Evolutionary conservation across 2,888 invertebrate genomes (phyloP), one percentile per base, ranked within the genome.

Genomic region (Synergus umbraculus): DNA sequence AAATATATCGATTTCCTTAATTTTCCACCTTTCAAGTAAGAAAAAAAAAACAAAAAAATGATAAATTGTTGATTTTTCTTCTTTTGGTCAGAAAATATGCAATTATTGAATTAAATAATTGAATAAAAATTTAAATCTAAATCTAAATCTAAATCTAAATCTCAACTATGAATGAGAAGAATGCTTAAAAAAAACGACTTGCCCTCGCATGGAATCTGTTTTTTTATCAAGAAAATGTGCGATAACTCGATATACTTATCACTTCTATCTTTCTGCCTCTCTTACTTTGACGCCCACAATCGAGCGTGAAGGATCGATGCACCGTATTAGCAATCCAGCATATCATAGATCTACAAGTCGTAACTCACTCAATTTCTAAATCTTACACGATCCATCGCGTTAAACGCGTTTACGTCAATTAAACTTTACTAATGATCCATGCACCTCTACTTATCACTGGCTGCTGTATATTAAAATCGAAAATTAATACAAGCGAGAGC

Each of bases 301-400:
- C n/a, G 12, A 29, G 8, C 15, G 29, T 49, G n/a, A 49, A 69
- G 29, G 49, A 69, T 49, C 69, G 49, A 37, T 46, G 44, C 22
- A 67, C 44, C 18, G 44, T 10, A 46, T 29, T 29, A 43, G 7
- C 1, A 43, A 13, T 4, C 67, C 69, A 73, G 37, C 54, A 54
- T 54, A 37, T 54, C 49, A 73, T 73, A 73, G 37, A 73, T 73
- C 73, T 73, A 73, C 73, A 73, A 73, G 73, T 73, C 54, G 37
- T 73, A 73, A 73, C 37, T 73, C 73, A 73, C 54, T 73, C 37
- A 73, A 54, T 73, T 73, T 73, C 73, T 73, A 54, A 73, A 73
- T 73, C 73, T 37, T 73, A 49, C 73, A 54, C 73, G 54, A 54
- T 73, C 49, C 73, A 73, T 73, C 73, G 73, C 73, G n/a, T 73